Conservation (phyloP, 2,797 vertebrate species). For the Rhinella marina region DNA sequence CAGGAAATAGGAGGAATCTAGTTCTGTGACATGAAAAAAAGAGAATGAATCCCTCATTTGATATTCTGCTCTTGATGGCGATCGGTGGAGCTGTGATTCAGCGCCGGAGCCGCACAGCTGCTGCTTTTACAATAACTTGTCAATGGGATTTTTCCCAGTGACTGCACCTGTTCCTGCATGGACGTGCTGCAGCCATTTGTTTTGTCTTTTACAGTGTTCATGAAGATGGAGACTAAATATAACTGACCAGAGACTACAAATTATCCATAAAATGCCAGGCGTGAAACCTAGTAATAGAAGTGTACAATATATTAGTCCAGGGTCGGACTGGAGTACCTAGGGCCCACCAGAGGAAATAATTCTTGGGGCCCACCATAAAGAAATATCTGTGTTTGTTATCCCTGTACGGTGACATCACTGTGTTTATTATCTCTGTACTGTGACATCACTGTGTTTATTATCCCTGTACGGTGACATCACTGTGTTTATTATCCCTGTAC, state of each 20-base stretch:
- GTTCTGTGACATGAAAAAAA: background rate
- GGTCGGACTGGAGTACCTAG: no score
- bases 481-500: no score
- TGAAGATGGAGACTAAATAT: background rate
- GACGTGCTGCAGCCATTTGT: conserved; percentile 9
- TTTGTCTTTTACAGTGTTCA: background rate
- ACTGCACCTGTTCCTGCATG: conserved; percentile 1
- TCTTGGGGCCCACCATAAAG: no score
- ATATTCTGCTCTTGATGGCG: background rate
- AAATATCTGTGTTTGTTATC: no score
- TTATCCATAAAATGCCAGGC: background rate
- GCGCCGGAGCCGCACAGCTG: background rate
- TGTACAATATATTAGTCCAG: background rate
- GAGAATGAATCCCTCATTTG: background rate
- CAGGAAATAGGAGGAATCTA: background rate
- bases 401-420: no score
- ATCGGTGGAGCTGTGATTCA: background rate
- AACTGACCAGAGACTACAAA: background rate
- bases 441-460: no score
- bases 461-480: no score
- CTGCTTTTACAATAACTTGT: conserved; percentile 22
- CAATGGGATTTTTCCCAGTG: conserved; percentile 20
- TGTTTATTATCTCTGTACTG: no score
- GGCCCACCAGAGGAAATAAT: no score
- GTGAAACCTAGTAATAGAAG: background rate